A percentile compares a stretch with the other conserved stretches of the same genome.
phyloP scores from a whole-genome alignment of 2,113 vertebrate genomes.

The Chionodraco myersi region DNA sequence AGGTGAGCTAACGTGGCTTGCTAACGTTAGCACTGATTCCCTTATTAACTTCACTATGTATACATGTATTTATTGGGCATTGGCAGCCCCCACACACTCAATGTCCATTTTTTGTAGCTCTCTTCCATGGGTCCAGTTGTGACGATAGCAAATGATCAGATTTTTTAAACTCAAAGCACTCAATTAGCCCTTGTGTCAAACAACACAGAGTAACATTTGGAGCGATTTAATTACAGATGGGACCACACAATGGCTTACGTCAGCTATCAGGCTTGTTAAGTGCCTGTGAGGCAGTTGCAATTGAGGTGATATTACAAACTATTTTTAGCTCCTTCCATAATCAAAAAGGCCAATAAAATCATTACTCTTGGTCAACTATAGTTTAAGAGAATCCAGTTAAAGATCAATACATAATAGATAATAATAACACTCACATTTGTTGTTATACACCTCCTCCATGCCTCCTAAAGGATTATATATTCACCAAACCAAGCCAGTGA shows the following conservation, averaged over 20 bases:
- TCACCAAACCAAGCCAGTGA: slow-evolving; percentile 28
- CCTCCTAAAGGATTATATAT: slow-evolving; percentile 12
- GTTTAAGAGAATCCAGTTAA: neutral
- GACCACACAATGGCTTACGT: too few species aligned
- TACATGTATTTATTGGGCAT: neutral
- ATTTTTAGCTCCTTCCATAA: neutral
- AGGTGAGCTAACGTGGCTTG: too few species aligned
- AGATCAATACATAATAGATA: neutral
- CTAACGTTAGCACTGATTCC: neutral
- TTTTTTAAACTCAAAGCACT: neutral
- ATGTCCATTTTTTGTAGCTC: neutral
- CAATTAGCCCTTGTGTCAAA: neutral
- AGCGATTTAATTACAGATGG: neutral
- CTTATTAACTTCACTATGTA: neutral
- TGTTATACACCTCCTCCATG: neutral
- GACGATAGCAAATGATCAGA: neutral
- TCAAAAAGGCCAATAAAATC: neutral
- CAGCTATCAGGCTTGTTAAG: neutral
- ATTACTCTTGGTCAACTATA: neutral
- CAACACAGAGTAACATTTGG: neutral
- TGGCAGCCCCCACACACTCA: too few species aligned
- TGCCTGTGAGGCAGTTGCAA: neutral
- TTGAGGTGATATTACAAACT: neutral
- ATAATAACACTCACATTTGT: slow-evolving; percentile 1
- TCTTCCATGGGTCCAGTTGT: neutral